Evolutionary conservation across 2,888 invertebrate genomes (phyloP).

Genomic region (Spodoptera picta): DNA sequence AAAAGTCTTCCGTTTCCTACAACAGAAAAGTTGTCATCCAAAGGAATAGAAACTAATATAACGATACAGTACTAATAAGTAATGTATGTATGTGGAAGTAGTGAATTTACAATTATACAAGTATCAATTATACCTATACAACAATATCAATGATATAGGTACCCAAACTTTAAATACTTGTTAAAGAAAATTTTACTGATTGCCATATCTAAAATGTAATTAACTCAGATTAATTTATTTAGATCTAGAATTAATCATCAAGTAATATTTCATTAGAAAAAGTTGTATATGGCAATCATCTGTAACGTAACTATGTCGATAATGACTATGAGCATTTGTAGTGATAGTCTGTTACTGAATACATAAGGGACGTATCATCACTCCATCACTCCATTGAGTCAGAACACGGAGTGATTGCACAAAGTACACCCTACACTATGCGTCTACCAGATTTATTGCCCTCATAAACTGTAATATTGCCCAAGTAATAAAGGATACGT

Average conservation of each 20-base stretch:
- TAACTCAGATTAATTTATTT: too few relatives aligned
- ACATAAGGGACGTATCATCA: constrained; percentile 52
- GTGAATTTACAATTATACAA: too few relatives aligned
- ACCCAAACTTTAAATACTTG: too few relatives aligned
- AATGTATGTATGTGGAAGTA: not conserved
- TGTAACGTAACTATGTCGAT: constrained; percentile 2
- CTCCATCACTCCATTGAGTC: constrained; percentile 52
- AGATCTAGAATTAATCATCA: too few relatives aligned
- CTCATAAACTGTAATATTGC: constrained; percentile 82
- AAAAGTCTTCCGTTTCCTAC: constrained; percentile 76
- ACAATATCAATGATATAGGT: too few relatives aligned
- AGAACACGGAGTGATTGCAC: constrained; percentile 63
- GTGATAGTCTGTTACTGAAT: constrained; percentile 39
- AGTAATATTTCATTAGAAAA: constrained; percentile 6
- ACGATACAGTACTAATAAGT: not conserved
- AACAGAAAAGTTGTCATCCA: constrained; percentile 62
- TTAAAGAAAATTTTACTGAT: too few relatives aligned
- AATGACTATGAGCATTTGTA: constrained; percentile 13
- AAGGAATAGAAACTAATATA: constrained; percentile 52
- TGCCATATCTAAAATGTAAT: too few relatives aligned
- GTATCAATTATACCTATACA: too few relatives aligned
- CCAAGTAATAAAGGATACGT: constrained; percentile 80
- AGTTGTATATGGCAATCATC: constrained; percentile 11
- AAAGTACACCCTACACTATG: constrained; percentile 67
- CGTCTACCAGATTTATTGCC: constrained; percentile 79